Base-by-base conservation (phyloP, 2,113 vertebrate genomes). In the Percina caprodes region DNA sequence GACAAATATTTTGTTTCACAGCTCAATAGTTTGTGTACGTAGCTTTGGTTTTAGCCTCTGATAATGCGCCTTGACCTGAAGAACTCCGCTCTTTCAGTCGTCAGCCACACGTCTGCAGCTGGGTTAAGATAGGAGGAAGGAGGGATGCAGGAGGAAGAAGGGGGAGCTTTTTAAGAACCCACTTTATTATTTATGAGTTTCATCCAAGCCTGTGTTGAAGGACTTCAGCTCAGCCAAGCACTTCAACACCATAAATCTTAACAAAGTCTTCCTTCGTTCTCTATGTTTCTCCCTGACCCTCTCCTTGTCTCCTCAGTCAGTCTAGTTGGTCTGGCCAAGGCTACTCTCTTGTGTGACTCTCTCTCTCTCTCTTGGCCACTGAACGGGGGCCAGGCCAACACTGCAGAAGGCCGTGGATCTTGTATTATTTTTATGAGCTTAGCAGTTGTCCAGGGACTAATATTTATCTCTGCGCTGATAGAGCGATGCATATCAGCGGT, bases 391-490 rank as follows among this genome's bases (percentile, higher is more conserved):
- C 86, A 71, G 65, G 79, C 86, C 81, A 79, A 70, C 59, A 69
- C n/a, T 81, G 86, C 85, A 81, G 78, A 81, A 86, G 81, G 70
- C 84, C 14, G 70, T 89, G 79, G 79, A 84, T 77, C 72, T 83
- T 86, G 81, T 92, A 91, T 90, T 91, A 87, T 91, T 93, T 94
- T 93, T 93, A 94, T 91, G 86, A 94, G 91, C 82, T 91, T 87
- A 88, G 91, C 87, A 93, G 89, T 76, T 87, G 55, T 87, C 81
- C 30, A 51, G 92, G 90, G 91, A 90, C 89, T 92, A 84, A 90
- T 92, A 91, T 92, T 85, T 79, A 92, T 92, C 56, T 51, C 63
- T 79, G 52, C 4, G 59, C 76, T 88, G 87, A 92, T 89, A 75
- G 90, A 86, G 80, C 49, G 52, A 76, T 72, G 78, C 65, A 84